Evolutionary conservation across 2,888 invertebrate genomes (phyloP).

Genomic region (Apocheima hispidaria): DNA sequence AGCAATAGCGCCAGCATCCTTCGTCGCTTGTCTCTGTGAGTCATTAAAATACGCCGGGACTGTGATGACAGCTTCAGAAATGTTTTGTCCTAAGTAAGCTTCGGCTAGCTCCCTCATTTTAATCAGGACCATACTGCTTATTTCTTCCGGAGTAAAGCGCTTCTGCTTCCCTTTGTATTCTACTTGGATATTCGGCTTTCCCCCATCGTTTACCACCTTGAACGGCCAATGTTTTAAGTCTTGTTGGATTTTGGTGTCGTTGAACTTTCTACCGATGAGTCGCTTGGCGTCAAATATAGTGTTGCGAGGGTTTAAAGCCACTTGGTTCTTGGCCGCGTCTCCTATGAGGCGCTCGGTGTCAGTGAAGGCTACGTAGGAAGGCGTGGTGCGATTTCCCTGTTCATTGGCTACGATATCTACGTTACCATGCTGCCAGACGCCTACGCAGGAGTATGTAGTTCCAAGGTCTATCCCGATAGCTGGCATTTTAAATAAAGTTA

Average conservation of each 20-base stretch:
- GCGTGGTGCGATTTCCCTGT: slow-evolving; percentile 90
- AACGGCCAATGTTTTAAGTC: slow-evolving; percentile 95
- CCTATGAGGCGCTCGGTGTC: slow-evolving; percentile 87
- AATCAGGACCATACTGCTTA: slow-evolving; percentile 88
- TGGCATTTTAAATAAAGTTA: slow-evolving; percentile 61
- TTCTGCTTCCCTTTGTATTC: slow-evolving; percentile 88
- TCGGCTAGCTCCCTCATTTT: slow-evolving; percentile 88
- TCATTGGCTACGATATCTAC: slow-evolving; percentile 90
- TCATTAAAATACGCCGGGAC: slow-evolving; percentile 93
- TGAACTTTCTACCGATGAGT: slow-evolving; percentile 92
- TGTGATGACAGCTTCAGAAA: slow-evolving; percentile 91
- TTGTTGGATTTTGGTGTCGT: slow-evolving; percentile 90
- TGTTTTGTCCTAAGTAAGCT: slow-evolving; percentile 88
- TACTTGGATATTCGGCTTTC: slow-evolving; percentile 89
- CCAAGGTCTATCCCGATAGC: slow-evolving; percentile 85
- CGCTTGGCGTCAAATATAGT: slow-evolving; percentile 94
- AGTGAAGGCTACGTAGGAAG: slow-evolving; percentile 91
- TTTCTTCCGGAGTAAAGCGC: slow-evolving; percentile 89
- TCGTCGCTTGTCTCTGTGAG: slow-evolving; percentile 91
- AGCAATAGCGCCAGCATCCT: slow-evolving; percentile 92
- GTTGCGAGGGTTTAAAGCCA: slow-evolving; percentile 90
- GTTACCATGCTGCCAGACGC: slow-evolving; percentile 87
- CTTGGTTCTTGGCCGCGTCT: slow-evolving; percentile 90
- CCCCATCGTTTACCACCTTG: slow-evolving; percentile 87
- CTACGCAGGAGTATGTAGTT: slow-evolving; percentile 85